Percentiles rank a stretch among this genome's conserved stretches.
These are phyloP conservation scores for Plutella xylostella DNA, from an alignment of 2,888 invertebrate species.

Conservation along the genomic window DNA sequence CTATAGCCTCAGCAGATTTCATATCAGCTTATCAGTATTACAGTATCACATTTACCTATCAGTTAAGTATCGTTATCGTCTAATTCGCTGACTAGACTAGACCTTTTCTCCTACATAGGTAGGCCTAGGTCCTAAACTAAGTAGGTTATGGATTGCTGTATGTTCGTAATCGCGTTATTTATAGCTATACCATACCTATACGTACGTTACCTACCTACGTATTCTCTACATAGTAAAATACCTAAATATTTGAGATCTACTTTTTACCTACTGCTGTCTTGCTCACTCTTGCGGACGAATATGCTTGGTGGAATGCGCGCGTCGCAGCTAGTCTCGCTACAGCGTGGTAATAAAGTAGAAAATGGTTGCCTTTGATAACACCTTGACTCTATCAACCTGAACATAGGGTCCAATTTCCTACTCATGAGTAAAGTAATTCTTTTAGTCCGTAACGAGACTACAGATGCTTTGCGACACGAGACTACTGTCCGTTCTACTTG, in stretches of 20 bases:
- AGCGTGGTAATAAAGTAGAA: conserved; percentile 30
- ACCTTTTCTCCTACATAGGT: too few relatives aligned
- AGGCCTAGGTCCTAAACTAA: too few relatives aligned
- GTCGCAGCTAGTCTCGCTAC: conserved; percentile 60
- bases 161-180: conserved; percentile 59
- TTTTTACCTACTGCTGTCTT: conserved; percentile 57
- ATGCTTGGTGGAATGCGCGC: conserved; percentile 66
- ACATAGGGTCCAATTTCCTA: conserved; percentile 33
- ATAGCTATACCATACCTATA: too few relatives aligned
- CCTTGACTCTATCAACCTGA: conserved; percentile 17
- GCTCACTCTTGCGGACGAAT: conserved; percentile 51
- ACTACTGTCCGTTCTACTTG: conserved; percentile 51
- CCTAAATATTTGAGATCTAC: conserved; percentile 67
- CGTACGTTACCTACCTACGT: conserved; percentile 60
- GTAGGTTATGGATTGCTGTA: conserved; percentile 61
- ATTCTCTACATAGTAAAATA: conserved; percentile 51
- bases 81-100: too few relatives aligned
- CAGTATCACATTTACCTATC: too few relatives aligned
- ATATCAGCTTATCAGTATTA: too few relatives aligned
- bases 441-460: conserved; percentile 18
- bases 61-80: too few relatives aligned
- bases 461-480: conserved; percentile 38
- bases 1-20: too few relatives aligned
- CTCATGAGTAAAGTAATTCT: background rate
- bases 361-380: conserved; percentile 21